These are phyloP conservation scores for Mustela erminea DNA, from an alignment of 2,797 vertebrate genomes.

Conservation along the genomic window DNA sequence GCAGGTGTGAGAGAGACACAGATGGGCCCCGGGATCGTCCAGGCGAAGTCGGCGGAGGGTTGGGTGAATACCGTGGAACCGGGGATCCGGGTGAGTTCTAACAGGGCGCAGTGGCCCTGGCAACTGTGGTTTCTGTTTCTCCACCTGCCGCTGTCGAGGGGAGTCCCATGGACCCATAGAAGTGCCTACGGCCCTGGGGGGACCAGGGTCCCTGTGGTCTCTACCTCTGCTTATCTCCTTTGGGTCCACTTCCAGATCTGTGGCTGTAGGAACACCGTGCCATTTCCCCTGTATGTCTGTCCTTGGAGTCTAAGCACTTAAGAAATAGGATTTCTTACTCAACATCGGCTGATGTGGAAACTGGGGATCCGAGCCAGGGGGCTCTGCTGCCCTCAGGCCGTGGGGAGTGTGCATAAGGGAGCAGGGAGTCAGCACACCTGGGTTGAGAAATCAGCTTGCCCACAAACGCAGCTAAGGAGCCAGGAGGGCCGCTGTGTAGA, in stretches of 20 bases:
- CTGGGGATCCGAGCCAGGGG: not conserved
- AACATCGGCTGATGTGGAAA: constrained; percentile 54
- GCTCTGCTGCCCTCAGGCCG: not conserved
- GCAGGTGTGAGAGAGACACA: not conserved
- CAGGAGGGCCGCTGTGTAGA: not conserved
- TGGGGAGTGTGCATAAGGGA: not conserved
- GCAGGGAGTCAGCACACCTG: not conserved
- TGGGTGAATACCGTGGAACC: too few species aligned
- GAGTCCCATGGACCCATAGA: not conserved
- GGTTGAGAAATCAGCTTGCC: constrained; percentile 56
- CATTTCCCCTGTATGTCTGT: constrained; percentile 3
- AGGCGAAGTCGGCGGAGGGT: accelerated
- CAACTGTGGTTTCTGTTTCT: not conserved
- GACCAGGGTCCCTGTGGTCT: not conserved
- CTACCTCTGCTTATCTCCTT: not conserved
- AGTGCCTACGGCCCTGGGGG: too few species aligned
- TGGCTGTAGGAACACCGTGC: not conserved
- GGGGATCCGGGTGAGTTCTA: not conserved
- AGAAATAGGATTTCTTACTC: constrained; percentile 52
- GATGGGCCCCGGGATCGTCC: accelerated
- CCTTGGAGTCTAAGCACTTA: constrained; percentile 47
- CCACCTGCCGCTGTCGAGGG: accelerated
- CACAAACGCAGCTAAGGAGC: too few species aligned
- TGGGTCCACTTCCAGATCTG: not conserved
- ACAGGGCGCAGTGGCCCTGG: not conserved